Conservation (phyloP, 2,888 invertebrate species). For the Phytoseiulus persimilis region DNA sequence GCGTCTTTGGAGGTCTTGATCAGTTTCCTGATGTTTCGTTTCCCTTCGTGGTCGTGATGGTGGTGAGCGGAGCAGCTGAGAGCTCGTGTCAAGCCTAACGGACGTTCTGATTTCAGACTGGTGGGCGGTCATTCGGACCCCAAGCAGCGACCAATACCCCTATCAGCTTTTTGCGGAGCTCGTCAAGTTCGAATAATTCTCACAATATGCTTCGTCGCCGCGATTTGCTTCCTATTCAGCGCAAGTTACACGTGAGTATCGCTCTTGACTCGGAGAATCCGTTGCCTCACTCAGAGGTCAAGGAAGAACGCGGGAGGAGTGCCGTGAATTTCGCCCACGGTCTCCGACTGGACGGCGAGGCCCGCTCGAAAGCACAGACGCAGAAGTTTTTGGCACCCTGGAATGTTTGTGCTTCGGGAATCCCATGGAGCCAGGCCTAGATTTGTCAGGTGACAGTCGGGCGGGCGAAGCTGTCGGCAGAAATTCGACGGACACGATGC, state of each 20-base stretch:
- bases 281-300: too few species aligned
- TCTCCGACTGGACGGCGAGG: too few species aligned
- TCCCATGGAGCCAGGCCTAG: too few species aligned
- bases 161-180: background rate
- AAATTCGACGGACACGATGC: too few species aligned
- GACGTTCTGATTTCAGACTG: background rate
- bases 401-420: too few species aligned
- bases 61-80: background rate
- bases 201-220: slow-evolving; percentile 23
- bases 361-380: too few species aligned
- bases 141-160: background rate
- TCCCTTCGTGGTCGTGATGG: background rate
- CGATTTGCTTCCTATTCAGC: slow-evolving; percentile 35
- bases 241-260: slow-evolving; percentile 28
- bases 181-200: slow-evolving; percentile 19
- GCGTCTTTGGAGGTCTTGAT: background rate
- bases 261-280: background rate
- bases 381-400: too few species aligned
- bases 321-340: too few species aligned
- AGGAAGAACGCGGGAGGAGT: too few species aligned
- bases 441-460: too few species aligned
- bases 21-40: background rate
- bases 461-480: too few species aligned
- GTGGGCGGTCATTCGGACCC: background rate
- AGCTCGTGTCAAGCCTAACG: background rate